Conservation (phyloP, 2,797 vertebrate genomes). For the Amniataba percoides region DNA sequence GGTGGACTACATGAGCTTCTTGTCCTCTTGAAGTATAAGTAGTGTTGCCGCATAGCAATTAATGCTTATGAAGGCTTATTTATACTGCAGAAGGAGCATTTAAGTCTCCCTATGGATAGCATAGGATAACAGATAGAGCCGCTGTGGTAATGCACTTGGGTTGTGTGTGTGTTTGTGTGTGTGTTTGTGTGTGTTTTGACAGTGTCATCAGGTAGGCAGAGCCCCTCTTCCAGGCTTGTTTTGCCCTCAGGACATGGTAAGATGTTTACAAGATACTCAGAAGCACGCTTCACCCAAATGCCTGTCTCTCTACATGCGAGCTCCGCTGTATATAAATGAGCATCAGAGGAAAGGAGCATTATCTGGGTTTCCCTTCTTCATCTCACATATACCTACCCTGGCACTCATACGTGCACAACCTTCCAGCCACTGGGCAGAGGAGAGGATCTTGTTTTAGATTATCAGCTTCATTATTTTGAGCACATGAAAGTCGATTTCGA, state of each 20-base stretch:
- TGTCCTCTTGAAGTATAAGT: conserved; percentile 15
- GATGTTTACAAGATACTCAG: conserved; percentile 59
- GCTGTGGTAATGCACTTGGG: neutral
- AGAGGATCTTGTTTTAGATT: conserved; percentile 41
- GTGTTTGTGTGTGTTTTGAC: conserved; percentile 22
- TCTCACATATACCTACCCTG: conserved; percentile 9
- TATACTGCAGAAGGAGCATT: conserved; percentile 47
- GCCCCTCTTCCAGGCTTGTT: conserved; percentile 39
- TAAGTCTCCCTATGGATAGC: conserved; percentile 39
- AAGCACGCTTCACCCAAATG: conserved; percentile 9
- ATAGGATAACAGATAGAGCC: conserved; percentile 9
- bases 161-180: neutral
- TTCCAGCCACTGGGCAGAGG: conserved; percentile 5
- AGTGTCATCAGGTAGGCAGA: conserved; percentile 44
- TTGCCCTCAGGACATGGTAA: conserved; percentile 53
- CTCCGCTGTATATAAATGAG: conserved; percentile 30
- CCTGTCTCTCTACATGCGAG: conserved; percentile 27
- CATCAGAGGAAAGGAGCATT: conserved; percentile 10
- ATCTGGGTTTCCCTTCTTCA: neutral
- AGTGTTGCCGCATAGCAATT: conserved; percentile 42
- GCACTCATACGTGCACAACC: conserved; percentile 1
- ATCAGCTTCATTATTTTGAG: conserved; percentile 60
- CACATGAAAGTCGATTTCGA: conserved; percentile 45
- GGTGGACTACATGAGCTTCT: conserved; percentile 25
- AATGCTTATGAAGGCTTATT: conserved; percentile 47